These are phyloP conservation scores for Cephus rjabovi DNA, from an alignment of 2,888 invertebrate genomes.

Conservation along the genomic window DNA sequence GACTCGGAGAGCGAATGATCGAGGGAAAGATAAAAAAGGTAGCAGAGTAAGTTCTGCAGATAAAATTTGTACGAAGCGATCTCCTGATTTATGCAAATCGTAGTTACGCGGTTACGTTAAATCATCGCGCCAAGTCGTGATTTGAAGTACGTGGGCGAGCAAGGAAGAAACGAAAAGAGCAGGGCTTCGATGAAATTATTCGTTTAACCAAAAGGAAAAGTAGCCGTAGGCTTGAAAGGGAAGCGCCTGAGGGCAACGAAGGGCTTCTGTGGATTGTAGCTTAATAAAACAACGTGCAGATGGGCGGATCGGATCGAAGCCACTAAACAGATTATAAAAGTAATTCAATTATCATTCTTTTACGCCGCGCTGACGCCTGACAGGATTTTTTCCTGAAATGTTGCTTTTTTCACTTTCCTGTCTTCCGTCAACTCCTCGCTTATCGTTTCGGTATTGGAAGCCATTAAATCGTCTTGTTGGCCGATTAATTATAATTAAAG, in stretches of 20 bases:
- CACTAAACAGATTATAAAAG: conserved; percentile 57
- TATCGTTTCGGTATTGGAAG: neutral
- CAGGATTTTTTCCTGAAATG: conserved; percentile 36
- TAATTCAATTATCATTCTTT: conserved; percentile 57
- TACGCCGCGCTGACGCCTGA: conserved; percentile 48
- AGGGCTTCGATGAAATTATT: neutral
- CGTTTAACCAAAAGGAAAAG: neutral
- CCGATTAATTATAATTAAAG: neutral
- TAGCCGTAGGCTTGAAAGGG: neutral
- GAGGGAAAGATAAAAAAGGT: neutral
- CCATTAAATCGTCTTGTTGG: neutral
- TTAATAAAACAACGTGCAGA: conserved; percentile 51
- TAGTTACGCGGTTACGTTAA: neutral
- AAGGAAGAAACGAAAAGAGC: neutral
- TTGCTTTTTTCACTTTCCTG: conserved; percentile 5
- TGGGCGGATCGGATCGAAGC: conserved; percentile 39
- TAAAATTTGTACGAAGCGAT: neutral
- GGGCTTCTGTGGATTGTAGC: conserved; percentile 56
- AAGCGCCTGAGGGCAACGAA: conserved; percentile 23
- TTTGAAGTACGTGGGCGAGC: neutral
- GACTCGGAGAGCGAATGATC: neutral
- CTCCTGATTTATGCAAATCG: neutral
- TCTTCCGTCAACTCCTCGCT: neutral
- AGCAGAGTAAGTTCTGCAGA: neutral
- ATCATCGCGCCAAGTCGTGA: neutral